Percentiles rank a stretch among this genome's conserved stretches.
Conservation (phyloP, 2,797 vertebrate species). For the Cryptoblepharus egeriae region DNA sequence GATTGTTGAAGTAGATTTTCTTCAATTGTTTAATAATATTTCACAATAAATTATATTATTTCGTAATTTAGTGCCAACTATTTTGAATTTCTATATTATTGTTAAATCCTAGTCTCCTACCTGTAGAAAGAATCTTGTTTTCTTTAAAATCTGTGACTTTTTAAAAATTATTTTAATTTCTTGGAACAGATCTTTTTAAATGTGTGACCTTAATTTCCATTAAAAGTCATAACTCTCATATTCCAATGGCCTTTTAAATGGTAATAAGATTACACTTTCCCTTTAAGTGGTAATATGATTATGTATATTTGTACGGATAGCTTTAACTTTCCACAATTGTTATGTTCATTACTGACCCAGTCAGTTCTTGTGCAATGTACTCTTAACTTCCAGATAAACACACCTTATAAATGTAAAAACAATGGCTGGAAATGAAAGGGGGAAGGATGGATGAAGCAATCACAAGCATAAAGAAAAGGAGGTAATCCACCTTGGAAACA, state of each 20-base stretch:
- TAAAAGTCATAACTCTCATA: not conserved
- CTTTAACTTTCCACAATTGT: not conserved
- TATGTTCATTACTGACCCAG: constrained; percentile 6
- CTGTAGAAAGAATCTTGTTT: not conserved
- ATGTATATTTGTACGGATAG: constrained; percentile 58
- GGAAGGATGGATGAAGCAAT: constrained; percentile 52
- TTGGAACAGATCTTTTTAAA: not conserved
- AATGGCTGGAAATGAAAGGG: constrained; percentile 67
- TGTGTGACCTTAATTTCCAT: not conserved
- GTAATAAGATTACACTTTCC: not conserved
- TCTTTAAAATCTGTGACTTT: not conserved
- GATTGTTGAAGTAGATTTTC: constrained; percentile 15
- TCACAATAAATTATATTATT: too few species aligned
- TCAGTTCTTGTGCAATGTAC: constrained; percentile 42
- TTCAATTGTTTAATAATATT: not conserved
- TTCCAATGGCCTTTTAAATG: not conserved
- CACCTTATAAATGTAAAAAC: constrained; percentile 46
- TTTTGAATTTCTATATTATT: constrained; percentile 10
- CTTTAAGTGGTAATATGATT: constrained; percentile 14
- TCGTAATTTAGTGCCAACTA: not conserved
- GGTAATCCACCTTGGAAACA: constrained; percentile 91
- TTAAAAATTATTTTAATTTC: not conserved
- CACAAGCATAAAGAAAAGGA: constrained; percentile 69
- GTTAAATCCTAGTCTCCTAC: not conserved
- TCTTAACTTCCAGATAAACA: not conserved